Conservation (phyloP, 2,888 invertebrate species). For the Allacma fusca region DNA sequence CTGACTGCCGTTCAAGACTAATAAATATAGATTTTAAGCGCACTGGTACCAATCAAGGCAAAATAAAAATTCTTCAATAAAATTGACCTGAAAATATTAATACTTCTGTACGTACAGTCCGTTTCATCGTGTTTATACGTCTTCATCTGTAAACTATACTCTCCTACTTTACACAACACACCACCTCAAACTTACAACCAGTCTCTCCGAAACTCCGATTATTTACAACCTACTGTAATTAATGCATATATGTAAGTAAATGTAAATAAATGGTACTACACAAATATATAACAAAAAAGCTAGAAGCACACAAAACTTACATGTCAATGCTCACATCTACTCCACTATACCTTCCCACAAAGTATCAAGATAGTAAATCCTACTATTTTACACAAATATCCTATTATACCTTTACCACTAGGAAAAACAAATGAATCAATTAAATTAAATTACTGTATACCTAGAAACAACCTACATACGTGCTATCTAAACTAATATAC, state of each 20-base stretch:
- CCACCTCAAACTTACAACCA: background rate
- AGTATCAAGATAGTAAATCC: too few relatives aligned
- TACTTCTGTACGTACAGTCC: slow-evolving; percentile 29
- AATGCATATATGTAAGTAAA: background rate
- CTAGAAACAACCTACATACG: background rate
- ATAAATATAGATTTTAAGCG: slow-evolving; percentile 37
- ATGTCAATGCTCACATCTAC: background rate
- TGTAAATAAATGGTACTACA: slow-evolving; percentile 19
- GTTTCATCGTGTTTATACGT: slow-evolving; percentile 4
- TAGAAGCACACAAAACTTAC: slow-evolving; percentile 16
- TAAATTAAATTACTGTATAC: background rate
- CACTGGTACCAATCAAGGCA: slow-evolving; percentile 37
- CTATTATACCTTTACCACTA: too few relatives aligned
- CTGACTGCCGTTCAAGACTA: slow-evolving; percentile 24
- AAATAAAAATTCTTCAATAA: slow-evolving; percentile 1
- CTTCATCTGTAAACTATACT: background rate
- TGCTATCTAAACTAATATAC: background rate
- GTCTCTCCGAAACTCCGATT: background rate
- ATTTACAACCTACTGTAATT: background rate
- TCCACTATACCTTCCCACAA: too few relatives aligned
- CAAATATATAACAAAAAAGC: slow-evolving; percentile 36
- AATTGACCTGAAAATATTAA: slow-evolving; percentile 11
- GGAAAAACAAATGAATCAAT: background rate
- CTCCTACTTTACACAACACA: background rate
- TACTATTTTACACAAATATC: background rate